Evolutionary conservation across 2,888 invertebrate genomes (phyloP).

Genomic region (Synergus umbraculus): DNA sequence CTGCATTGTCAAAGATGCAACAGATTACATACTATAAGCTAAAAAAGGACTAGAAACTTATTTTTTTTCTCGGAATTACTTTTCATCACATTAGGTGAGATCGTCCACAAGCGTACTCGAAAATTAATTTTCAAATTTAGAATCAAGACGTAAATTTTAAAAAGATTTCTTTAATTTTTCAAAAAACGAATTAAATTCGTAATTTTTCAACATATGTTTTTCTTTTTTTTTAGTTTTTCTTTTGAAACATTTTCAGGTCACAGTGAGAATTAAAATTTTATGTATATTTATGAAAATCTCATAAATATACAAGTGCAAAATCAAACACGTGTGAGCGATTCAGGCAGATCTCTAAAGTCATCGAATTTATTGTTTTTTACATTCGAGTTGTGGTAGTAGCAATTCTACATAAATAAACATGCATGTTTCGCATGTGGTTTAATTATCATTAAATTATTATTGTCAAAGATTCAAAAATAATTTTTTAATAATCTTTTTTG

Average conservation of each 20-base stretch:
- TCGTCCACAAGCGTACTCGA: background rate
- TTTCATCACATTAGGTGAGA: background rate
- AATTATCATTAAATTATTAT: background rate
- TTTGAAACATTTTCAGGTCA: background rate
- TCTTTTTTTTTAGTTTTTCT: no score
- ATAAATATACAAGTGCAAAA: background rate
- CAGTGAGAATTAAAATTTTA: background rate
- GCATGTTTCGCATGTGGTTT: background rate
- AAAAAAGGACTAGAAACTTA: slow-evolving; percentile 36
- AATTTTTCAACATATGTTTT: no score
- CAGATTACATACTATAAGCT: background rate
- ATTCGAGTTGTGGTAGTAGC: background rate
- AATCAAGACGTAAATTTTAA: background rate
- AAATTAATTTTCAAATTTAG: background rate
- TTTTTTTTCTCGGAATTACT: background rate
- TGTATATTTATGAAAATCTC: background rate
- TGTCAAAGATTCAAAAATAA: background rate
- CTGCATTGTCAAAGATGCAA: background rate
- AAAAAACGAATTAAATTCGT: no score
- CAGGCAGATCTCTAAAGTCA: background rate
- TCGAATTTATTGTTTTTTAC: background rate
- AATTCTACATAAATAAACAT: no score
- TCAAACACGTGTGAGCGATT: background rate
- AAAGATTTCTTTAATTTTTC: no score
- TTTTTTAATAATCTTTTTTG: background rate